Evolutionary conservation across 2,888 invertebrate species (phyloP).

Genomic region (Xanthia togata): DNA sequence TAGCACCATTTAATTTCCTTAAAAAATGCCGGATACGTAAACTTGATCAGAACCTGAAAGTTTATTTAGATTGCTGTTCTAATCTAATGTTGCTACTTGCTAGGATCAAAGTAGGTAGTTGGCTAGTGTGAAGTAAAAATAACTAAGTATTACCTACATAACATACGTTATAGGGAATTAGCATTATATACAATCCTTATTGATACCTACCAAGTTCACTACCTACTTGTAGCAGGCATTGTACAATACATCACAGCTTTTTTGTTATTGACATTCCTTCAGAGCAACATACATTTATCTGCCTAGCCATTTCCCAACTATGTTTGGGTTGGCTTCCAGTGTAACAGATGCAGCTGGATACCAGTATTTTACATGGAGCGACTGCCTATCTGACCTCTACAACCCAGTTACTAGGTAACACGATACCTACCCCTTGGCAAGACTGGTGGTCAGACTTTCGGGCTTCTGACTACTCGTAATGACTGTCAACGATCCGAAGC

Average conservation of each 20-base stretch:
- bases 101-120: background rate
- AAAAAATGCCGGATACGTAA: slow-evolving; percentile 1
- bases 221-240: background rate
- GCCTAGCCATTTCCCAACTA: too few relatives aligned
- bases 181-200: background rate
- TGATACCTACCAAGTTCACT: background rate
- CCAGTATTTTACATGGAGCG: too few relatives aligned
- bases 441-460: too few relatives aligned
- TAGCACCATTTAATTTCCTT: slow-evolving; percentile 5
- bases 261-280: background rate
- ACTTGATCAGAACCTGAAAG: background rate
- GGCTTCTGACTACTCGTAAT: too few relatives aligned
- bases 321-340: too few relatives aligned
- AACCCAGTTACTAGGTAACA: too few relatives aligned
- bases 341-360: too few relatives aligned
- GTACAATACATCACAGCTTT: background rate
- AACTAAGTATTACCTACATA: background rate
- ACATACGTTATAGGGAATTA: background rate
- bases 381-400: too few relatives aligned
- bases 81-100: slow-evolving; percentile 3
- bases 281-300: background rate
- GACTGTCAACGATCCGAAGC: too few relatives aligned
- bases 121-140: background rate
- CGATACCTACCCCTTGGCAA: too few relatives aligned
- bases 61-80: background rate